A percentile compares a stretch with the other conserved stretches of the same genome.
Conservation (phyloP, 2,797 vertebrate genomes). For the Melopsittacus undulatus region DNA sequence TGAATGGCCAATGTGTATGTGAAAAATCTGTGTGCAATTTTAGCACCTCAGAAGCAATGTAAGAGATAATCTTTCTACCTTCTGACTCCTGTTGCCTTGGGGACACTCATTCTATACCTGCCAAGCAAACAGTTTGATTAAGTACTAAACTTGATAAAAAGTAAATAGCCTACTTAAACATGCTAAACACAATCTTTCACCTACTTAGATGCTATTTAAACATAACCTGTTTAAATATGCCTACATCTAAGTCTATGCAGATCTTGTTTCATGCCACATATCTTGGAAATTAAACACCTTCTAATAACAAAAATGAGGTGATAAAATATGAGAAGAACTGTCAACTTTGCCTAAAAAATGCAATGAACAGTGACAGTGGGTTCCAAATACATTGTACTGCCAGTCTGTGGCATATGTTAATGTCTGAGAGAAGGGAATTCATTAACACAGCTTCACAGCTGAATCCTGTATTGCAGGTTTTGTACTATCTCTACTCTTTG, state of each 20-base stretch:
- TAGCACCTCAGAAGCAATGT: neutral
- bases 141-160: slow-evolving; percentile 18
- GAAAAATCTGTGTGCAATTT: neutral
- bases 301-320: neutral
- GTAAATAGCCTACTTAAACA: slow-evolving; percentile 41
- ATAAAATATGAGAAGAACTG: neutral
- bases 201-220: slow-evolving; percentile 32
- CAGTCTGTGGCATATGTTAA: neutral
- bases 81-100: neutral
- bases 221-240: slow-evolving; percentile 9
- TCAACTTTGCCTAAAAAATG: neutral
- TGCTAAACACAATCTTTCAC: slow-evolving; percentile 27
- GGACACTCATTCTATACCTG: neutral
- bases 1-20: neutral
- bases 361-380: neutral
- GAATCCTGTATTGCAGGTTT: neutral
- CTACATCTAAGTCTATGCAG: neutral
- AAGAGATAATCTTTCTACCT: neutral
- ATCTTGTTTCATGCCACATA: neutral
- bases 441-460: neutral
- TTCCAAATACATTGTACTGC: neutral
- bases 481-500: neutral
- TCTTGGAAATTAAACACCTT: neutral
- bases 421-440: neutral
- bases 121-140: slow-evolving; percentile 20